Conservation (phyloP, 2,888 invertebrate species). For the Conchocele bisecta region DNA sequence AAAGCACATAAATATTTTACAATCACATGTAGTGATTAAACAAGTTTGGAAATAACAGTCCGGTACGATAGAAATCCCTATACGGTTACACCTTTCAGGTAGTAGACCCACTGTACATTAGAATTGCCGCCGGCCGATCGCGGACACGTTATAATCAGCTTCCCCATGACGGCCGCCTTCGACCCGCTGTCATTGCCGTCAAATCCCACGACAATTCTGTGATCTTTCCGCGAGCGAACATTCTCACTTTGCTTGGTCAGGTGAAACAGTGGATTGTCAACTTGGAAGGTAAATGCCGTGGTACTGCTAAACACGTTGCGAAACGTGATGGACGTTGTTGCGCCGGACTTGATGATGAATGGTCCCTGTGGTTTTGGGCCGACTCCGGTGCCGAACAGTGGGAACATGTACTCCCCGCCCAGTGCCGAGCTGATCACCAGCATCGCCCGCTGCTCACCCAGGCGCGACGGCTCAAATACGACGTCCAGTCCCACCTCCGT, state of each 20-base stretch:
- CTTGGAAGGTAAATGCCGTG: constrained; percentile 82
- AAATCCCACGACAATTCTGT: constrained; percentile 82
- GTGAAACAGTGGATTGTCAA: constrained; percentile 83
- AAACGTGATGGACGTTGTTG: constrained; percentile 82
- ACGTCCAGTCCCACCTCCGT: constrained; percentile 82
- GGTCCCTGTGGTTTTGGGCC: constrained; percentile 85
- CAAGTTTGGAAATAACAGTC: no score
- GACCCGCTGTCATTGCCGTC: constrained; percentile 80
- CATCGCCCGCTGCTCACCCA: constrained; percentile 80
- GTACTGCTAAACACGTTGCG: constrained; percentile 83
- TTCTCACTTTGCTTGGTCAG: constrained; percentile 81
- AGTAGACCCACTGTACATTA: constrained; percentile 83
- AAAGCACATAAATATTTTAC: no score
- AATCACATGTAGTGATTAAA: no score
- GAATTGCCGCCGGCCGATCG: constrained; percentile 79
- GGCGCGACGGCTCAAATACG: constrained; percentile 82
- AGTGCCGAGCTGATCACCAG: constrained; percentile 77
- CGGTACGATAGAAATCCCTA: no score
- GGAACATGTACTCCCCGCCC: constrained; percentile 83
- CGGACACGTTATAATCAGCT: constrained; percentile 81
- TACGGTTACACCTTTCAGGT: constrained; percentile 80
- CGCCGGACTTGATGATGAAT: constrained; percentile 82
- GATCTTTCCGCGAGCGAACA: constrained; percentile 82
- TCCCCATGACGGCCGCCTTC: constrained; percentile 82
- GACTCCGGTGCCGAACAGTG: constrained; percentile 83